Evolutionary conservation across 1,140 invertebrate genomes (phyloP), one percentile per base, ranked within the genome.

Genomic region (Temnothorax nylanderi): DNA sequence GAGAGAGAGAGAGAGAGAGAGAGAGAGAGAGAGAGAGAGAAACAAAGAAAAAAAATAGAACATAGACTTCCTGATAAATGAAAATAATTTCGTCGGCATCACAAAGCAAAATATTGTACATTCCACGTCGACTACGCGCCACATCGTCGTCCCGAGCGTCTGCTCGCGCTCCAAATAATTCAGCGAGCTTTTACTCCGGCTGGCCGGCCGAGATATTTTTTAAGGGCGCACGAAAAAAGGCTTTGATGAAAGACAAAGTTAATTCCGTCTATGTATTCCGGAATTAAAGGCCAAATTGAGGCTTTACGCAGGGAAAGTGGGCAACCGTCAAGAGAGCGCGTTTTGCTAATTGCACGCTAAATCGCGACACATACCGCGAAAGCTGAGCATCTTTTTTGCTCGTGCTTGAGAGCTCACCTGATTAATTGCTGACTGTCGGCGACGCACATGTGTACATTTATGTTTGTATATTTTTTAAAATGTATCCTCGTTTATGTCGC

Each of bases 201-300:
- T 26, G 41, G 16, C 51, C n/a, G 13, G 18, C 10, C 16, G 80
- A 56, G 64, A 56, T 72, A 32, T 81, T 81, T 81, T 81, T 81
- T 44, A 81, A 44, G 41, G 11, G 6, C 41, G 18, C 34, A 37
- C 32, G n/a, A 47, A 65, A 78, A 78, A 78, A 64, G 21, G 60
- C 62, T 65, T 78, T 77, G 51, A 64, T 54, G 49, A 80, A 58
- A 54, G 34, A 81, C 60, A 47, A 67, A 65, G 32, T 80, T 86
- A 80, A 80, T 67, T 80, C 21, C 26, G 49, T 11, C 47, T 47
- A 21, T 86, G 84, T 67, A 67, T 67, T 58, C 60, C 32, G 21
- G 41, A 60, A 82, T 82, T 82, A 72, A 82, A 74, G 49, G 67
- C 41, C 75, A 54, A 58, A 80, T 86, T 78, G 21, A 80, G 86